Base-by-base conservation (phyloP, 1,140 invertebrate genomes). In the Panagrolaimus sp. region DNA sequence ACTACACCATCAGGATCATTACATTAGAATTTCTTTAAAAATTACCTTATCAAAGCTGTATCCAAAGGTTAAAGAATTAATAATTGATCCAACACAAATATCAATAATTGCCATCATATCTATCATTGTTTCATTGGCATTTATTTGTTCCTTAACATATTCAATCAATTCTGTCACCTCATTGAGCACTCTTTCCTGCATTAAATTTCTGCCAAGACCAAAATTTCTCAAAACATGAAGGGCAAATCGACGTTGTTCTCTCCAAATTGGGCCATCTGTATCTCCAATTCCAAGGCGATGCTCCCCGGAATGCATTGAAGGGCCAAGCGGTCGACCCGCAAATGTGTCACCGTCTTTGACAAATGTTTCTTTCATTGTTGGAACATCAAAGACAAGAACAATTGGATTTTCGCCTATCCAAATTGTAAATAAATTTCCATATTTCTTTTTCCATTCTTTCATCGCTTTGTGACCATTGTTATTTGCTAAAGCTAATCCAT, bases 331-430 rank as follows among this genome's bases (percentile, higher is more conserved):
- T 71, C 69, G 27, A 2, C 69, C 69, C 13, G 67, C 69, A 64
- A 62, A 71, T 9, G 69, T 7, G 13, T 74, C 72, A 7, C 44
- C 73, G 13, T 65, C 67, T 46, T 63, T 77, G 46, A 74, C 61
- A 46, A 74, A 73, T 9, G 46, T 31, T 16, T 75, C 51, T 31
- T 66, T 42, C 9, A 73, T 73, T 42, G 46, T 57, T 5, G 51
- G 25, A 31, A 63, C 53, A 5, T 73, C 73, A 20, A 51, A 23
- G n/a, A 73, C 46, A 20, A 45, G 46, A 31, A 74, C 68, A 38
- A 74, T 45, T 45, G 72, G 74, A 16, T 23, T 44, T 20, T 65
- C 53, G 23, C 72, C 72, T 0, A 65, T 25, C 72, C 72, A 74
- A 51, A 69, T 64, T 1, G 72, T 74, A 48, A 70, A 75, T 23